Evolutionary conservation across 2,797 vertebrate species (phyloP).

Genomic region (Distichodus sexfasciatus): DNA sequence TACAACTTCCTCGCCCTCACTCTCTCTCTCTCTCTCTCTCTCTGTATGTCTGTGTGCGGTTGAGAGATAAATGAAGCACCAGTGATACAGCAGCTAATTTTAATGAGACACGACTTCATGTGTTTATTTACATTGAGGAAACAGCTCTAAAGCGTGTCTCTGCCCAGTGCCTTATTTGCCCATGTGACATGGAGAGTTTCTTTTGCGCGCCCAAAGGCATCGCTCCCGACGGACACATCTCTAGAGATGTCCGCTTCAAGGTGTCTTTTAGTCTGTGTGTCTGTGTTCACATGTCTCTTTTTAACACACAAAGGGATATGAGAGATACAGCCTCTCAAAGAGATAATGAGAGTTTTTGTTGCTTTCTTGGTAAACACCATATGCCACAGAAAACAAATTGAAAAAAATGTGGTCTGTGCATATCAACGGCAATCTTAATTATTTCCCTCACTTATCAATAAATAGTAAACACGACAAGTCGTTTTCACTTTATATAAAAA

Average conservation of each 20-base stretch:
- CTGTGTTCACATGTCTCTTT: slow-evolving; percentile 49
- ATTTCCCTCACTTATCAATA: slow-evolving; percentile 1
- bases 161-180: slow-evolving; percentile 29
- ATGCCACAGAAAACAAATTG: slow-evolving; percentile 29
- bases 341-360: slow-evolving; percentile 46
- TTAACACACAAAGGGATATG: slow-evolving; percentile 40
- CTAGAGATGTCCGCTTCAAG: slow-evolving; percentile 47
- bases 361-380: slow-evolving; percentile 46
- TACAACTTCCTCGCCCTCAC: too few relatives aligned
- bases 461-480: neutral
- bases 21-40: too few relatives aligned
- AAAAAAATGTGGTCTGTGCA: slow-evolving; percentile 22
- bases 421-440: neutral
- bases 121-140: slow-evolving; percentile 33
- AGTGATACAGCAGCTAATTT: slow-evolving; percentile 40
- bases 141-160: slow-evolving; percentile 15
- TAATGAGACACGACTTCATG: slow-evolving; percentile 37
- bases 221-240: slow-evolving; percentile 34
- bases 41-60: too few relatives aligned
- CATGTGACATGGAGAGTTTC: slow-evolving; percentile 35
- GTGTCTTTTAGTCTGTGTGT: slow-evolving; percentile 50
- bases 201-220: slow-evolving; percentile 46
- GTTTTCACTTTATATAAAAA: neutral
- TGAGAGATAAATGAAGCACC: too few relatives aligned
- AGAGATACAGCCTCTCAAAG: slow-evolving; percentile 33